These are phyloP conservation scores for Drosophila lacertosa DNA, from an alignment of 1,140 invertebrate genomes.

Conservation along the genomic window DNA sequence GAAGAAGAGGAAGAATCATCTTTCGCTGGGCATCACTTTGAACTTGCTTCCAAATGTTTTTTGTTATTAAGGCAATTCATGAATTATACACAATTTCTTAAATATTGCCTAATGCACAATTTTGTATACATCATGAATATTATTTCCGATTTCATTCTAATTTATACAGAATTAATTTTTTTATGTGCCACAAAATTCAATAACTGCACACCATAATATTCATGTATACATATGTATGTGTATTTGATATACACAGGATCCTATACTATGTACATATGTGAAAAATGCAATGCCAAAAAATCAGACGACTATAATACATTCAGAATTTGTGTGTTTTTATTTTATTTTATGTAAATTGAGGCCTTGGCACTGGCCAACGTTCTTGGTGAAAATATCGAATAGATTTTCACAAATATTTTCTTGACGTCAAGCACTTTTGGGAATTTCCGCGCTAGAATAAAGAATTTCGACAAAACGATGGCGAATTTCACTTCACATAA, in stretches of 20 bases:
- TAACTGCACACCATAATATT: conserved; percentile 24
- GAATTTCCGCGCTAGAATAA: conserved; percentile 65
- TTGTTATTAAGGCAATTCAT: conserved; percentile 26
- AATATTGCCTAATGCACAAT: background rate
- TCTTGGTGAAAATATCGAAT: conserved; percentile 17
- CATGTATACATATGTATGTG: conserved; percentile 1
- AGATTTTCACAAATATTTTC: conserved; percentile 34
- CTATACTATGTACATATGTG: background rate
- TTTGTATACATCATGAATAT: conserved; percentile 6
- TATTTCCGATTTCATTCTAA: conserved; percentile 20
- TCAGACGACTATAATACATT: background rate
- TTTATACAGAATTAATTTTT: conserved; percentile 7
- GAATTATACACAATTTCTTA: conserved; percentile 22
- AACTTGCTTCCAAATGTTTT: conserved; percentile 32
- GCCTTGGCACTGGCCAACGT: conserved; percentile 45
- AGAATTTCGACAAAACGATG: conserved; percentile 40
- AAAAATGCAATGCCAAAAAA: conserved; percentile 31
- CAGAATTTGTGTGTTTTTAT: background rate
- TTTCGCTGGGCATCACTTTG: conserved; percentile 22
- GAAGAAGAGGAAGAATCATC: background rate
- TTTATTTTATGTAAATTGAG: conserved; percentile 21
- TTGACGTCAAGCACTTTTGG: conserved; percentile 66
- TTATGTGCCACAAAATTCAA: conserved; percentile 14
- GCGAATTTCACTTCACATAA: background rate
- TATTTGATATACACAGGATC: background rate